Evolutionary conservation across 2,797 vertebrate genomes (phyloP).

Genomic region (Xenopus petersii): DNA sequence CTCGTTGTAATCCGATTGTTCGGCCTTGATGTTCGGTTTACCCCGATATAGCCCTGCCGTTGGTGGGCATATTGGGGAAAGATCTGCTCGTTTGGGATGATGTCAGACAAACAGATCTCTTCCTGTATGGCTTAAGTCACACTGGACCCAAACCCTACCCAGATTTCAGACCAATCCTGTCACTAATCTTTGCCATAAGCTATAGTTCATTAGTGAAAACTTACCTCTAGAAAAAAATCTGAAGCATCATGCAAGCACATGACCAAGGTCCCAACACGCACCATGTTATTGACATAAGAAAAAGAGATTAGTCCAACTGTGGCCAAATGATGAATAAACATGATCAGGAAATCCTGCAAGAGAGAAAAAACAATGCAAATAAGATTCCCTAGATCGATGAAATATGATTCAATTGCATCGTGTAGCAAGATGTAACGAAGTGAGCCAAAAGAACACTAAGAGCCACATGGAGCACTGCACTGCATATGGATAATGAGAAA

Average conservation of each 20-base stretch:
- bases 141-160: no score
- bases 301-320: constrained; percentile 85
- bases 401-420: background rate
- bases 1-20: no score
- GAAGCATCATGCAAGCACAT: constrained; percentile 87
- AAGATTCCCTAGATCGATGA: background rate
- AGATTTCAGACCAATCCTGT: no score
- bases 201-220: constrained; percentile 19
- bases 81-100: no score
- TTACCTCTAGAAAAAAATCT: constrained; percentile 91
- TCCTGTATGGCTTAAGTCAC: no score
- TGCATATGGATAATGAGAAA: no score
- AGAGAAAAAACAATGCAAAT: background rate
- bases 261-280: constrained; percentile 84
- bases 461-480: no score
- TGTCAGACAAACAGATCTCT: no score
- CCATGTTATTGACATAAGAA: constrained; percentile 94
- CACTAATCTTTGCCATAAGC: no score
- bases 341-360: constrained; percentile 89
- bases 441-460: background rate
- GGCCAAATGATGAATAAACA: constrained; percentile 93
- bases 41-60: no score
- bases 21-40: no score
- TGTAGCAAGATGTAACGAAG: background rate
- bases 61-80: no score